Base-by-base conservation (phyloP, 1,140 invertebrate species). In the Panagrolaimus sp. region DNA sequence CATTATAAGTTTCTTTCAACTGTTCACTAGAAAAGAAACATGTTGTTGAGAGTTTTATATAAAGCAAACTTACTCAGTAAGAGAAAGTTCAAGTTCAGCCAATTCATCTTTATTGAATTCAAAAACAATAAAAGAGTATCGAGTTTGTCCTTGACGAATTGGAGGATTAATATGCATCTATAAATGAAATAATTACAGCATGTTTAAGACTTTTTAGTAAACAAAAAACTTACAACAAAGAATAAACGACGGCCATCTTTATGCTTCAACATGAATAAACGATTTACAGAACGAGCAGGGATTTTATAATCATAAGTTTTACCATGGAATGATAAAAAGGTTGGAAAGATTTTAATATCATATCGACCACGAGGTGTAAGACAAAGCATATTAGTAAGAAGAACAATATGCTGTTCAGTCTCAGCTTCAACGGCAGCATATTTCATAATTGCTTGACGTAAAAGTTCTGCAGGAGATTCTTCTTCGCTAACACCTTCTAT, bases 271-370 rank as follows among this genome's bases (percentile, higher is more conserved):
- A 98, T 86, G 81, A 98, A 98, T 8, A 98, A 84, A 25, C 96
- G 88, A 9, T 96, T 85, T 13, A 98, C 93, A 0, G 93, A 96
- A 1, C 91, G 91, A 88, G 95, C 91, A 0, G 95, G 93, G 76
- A 99, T 97, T 85, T 99, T 99, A 85, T 98, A 99, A 86, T 99
- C 96, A 84, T 97, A 98, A 0, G 96, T 98, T 88, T 99, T 99
- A 85, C 96, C 96, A 83, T 99, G 96, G 65, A 99, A 89, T 86
- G 98, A 95, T 80, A 99, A 91, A 84, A 98, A 98, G 1, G 92
- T 89, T 67, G 91, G 90, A 82, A 96, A 99, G 51, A 99, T 90
- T 87, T 98, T 98, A 84, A 99, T 95, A 83, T 99, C 96, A 83
- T 99, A 99, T 72, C 96, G 92, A 89, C 96, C 96, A 87, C 94